Percentiles rank a stretch among this genome's conserved stretches.
Evolutionary conservation across 2,113 vertebrate species (phyloP).

Genomic region (Podarcis muralis): DNA sequence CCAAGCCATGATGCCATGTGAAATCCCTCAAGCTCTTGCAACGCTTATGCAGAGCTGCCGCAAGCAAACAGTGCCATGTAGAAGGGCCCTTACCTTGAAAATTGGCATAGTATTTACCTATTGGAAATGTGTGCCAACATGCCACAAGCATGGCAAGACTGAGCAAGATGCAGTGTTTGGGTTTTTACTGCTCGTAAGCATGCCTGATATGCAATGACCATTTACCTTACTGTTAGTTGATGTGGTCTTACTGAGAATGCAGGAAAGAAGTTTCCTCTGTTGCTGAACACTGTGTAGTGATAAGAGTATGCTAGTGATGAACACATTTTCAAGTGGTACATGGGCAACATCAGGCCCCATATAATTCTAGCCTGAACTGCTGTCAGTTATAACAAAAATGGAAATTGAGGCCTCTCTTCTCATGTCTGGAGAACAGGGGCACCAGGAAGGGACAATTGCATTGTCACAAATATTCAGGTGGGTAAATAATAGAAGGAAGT

Average conservation of each 20-base stretch:
- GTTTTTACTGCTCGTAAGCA: not conserved
- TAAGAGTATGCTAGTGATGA: not conserved
- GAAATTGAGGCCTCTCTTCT: not conserved
- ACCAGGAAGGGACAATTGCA: not conserved
- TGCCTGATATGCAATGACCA: not conserved
- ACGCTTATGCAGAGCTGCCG: not conserved
- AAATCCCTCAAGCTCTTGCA: not conserved
- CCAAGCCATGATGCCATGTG: not conserved
- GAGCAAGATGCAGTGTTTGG: not conserved
- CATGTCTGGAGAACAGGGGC: not conserved
- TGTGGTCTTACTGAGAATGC: not conserved
- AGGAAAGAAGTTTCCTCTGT: not conserved
- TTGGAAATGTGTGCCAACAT: not conserved
- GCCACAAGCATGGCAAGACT: not conserved
- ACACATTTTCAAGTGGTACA: not conserved
- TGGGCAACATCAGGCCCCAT: not conserved
- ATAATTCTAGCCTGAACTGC: not conserved
- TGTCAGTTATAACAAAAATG: not conserved
- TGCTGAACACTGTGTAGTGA: not conserved
- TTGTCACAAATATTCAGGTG: slow-evolving; percentile 1
- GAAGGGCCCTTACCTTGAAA: not conserved
- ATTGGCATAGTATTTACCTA: not conserved
- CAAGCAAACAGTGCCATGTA: not conserved
- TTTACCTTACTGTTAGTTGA: not conserved
- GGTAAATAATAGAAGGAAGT: not conserved